Percentiles rank a stretch among this genome's conserved stretches.
These are phyloP conservation scores for Poeciliopsis occidentalis DNA, from an alignment of 2,113 vertebrate species.

Conservation along the genomic window DNA sequence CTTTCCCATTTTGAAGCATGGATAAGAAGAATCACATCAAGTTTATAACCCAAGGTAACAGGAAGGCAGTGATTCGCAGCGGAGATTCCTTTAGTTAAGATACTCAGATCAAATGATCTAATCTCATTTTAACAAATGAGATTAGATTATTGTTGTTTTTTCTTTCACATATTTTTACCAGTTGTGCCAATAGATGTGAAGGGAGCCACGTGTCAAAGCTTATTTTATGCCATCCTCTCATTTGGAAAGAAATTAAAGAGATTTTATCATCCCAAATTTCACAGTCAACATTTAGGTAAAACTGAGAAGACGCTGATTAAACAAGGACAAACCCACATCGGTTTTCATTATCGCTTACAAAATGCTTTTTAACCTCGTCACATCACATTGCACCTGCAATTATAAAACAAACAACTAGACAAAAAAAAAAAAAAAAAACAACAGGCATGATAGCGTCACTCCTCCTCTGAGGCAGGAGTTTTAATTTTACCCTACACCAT, in stretches of 20 bases:
- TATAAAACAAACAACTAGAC: conserved; percentile 44
- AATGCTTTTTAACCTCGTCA: conserved; percentile 44
- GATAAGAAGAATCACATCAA: neutral
- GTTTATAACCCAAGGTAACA: neutral
- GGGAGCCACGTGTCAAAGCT: neutral
- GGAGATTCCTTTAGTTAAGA: neutral
- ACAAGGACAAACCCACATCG: conserved; percentile 31
- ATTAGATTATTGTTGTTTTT: neutral
- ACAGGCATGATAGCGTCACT: conserved; percentile 27
- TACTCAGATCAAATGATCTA: no score
- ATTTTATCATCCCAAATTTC: conserved; percentile 16
- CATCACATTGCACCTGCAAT: conserved; percentile 48
- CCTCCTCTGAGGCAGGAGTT: conserved; percentile 47
- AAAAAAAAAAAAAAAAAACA: conserved; percentile 17
- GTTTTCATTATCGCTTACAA: conserved; percentile 25
- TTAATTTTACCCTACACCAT: conserved; percentile 42
- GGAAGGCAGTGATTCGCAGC: neutral
- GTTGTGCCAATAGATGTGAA: neutral
- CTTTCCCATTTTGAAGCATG: neutral
- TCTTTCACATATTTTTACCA: neutral
- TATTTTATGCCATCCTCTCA: conserved; percentile 3
- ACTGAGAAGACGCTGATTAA: conserved; percentile 25
- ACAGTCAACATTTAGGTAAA: conserved; percentile 29
- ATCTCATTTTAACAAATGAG: neutral
- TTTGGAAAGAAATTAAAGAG: conserved; percentile 6